Evolutionary conservation across 1,140 invertebrate species (phyloP).

Genomic region (Drosophila teissieri): DNA sequence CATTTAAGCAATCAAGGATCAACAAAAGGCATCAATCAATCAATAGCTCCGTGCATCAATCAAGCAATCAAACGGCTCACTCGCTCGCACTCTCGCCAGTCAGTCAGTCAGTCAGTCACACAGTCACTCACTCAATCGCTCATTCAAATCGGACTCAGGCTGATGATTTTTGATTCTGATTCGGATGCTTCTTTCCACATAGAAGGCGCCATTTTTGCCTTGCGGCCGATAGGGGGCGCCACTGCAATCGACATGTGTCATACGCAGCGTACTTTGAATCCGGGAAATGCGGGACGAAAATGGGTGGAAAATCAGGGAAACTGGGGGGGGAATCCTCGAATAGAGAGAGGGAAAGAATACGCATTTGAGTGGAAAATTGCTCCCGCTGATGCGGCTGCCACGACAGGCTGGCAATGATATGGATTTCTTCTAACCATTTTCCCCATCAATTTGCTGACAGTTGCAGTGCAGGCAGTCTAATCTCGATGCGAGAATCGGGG

Average conservation of each 20-base stretch:
- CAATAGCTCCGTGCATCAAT: slow-evolving; percentile 54
- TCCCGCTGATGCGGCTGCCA: slow-evolving; percentile 54
- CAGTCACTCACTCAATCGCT: slow-evolving; percentile 46
- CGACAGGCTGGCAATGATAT: slow-evolving; percentile 58
- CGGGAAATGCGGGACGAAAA: slow-evolving; percentile 8
- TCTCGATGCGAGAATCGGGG: slow-evolving; percentile 24
- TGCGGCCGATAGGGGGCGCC: slow-evolving; percentile 48
- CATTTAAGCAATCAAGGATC: slow-evolving; percentile 46
- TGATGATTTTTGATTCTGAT: slow-evolving; percentile 32
- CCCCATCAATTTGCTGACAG: slow-evolving; percentile 69
- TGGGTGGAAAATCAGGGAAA: slow-evolving; percentile 12
- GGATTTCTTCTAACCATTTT: slow-evolving; percentile 55
- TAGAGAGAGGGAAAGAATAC: slow-evolving; percentile 2
- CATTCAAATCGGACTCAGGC: slow-evolving; percentile 57
- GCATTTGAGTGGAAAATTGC: slow-evolving; percentile 75
- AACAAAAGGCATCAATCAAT: slow-evolving; percentile 65
- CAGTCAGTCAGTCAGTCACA: slow-evolving; percentile 19
- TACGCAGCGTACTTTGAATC: slow-evolving; percentile 55
- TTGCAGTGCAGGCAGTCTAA: slow-evolving; percentile 58
- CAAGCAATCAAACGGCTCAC: slow-evolving; percentile 65
- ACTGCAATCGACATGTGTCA: slow-evolving; percentile 75
- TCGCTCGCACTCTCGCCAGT: slow-evolving; percentile 23
- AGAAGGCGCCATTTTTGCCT: slow-evolving; percentile 29
- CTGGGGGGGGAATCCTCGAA: neutral
- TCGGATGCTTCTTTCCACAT: slow-evolving; percentile 41